Evolutionary conservation across 1,140 invertebrate genomes (phyloP), one percentile per base, ranked within the genome.

Genomic region (Zophobas atratus): DNA sequence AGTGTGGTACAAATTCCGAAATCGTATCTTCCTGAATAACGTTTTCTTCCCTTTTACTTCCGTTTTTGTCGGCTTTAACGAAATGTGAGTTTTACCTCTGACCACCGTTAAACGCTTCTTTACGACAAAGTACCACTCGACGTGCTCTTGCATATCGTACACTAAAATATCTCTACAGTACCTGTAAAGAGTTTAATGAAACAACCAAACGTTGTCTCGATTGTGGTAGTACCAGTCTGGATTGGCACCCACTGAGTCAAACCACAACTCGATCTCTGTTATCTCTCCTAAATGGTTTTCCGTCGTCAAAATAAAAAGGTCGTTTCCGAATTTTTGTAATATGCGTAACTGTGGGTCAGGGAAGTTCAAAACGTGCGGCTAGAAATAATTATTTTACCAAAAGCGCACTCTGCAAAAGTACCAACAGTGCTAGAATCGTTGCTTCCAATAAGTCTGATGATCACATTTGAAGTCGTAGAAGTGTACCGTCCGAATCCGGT

Each of bases 301-400:
- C 1, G 36, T 70, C 1, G 63, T 70, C 2, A 70, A 6, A 2
- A 70, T 33, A 43, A 70, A 70, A 38, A 43, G 33, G 35, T 70
- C 63, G 5, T 70, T 48, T 1, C 46, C 46, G 33, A 46, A 46
- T 46, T 20, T 20, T 70, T 70, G 63, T 3, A 70, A 43, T 34
- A 70, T 41, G n/a, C 33, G 39, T 33, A 43, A 41, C 48, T 70
- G 8, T 33, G 63, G 63, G 48, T 70, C 63, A 1, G 63, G 63
- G 35, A 6, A 70, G 48, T 73, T 73, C 36, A 73, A 39, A 20
- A 73, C 38, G 33, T 73, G 71, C 1, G 60, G 51, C 71, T 73
- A 8, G 5, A 4, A 41, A 73, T 43, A 46, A 6, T 34, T 4
- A 55, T 6, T 32, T 55, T 8, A n/a, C n/a, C 8, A 5, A 67